These are phyloP conservation scores for Zele albiditarsus DNA, from an alignment of 2,888 invertebrate genomes.

Conservation along the genomic window DNA sequence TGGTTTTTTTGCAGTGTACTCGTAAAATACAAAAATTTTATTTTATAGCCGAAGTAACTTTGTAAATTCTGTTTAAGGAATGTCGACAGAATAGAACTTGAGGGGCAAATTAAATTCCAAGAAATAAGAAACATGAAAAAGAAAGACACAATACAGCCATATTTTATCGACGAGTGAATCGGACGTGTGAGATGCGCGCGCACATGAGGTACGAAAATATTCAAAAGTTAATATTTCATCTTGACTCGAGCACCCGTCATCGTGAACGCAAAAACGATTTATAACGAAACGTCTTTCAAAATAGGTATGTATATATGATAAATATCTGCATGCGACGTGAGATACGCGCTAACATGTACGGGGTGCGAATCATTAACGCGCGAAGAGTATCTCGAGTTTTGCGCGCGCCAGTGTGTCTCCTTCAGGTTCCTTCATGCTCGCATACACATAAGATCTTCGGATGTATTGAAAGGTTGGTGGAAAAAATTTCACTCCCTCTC, in stretches of 20 bases:
- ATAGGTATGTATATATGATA: neutral
- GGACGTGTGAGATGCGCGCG: neutral
- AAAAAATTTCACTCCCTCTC: neutral
- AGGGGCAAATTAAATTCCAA: neutral
- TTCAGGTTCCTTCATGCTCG: neutral
- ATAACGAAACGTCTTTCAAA: constrained; percentile 14
- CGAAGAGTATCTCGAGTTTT: neutral
- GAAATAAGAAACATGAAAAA: neutral
- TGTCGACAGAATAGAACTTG: neutral
- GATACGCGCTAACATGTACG: neutral
- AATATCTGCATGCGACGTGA: constrained; percentile 11
- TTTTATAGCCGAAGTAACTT: too few species aligned
- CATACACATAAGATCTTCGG: neutral
- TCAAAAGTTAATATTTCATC: neutral
- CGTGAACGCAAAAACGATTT: constrained; percentile 14
- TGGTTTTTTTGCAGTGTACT: too few species aligned
- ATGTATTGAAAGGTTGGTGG: neutral
- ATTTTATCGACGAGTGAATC: neutral
- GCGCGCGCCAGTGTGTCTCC: neutral
- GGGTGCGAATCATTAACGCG: neutral
- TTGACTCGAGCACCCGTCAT: neutral
- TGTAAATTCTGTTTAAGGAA: too few species aligned
- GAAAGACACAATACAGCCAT: neutral
- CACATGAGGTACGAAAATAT: neutral
- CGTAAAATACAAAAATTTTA: too few species aligned